Evolutionary conservation across 2,113 vertebrate genomes (phyloP), one percentile per base, ranked within the genome.

Genomic region (Mus pahari): DNA sequence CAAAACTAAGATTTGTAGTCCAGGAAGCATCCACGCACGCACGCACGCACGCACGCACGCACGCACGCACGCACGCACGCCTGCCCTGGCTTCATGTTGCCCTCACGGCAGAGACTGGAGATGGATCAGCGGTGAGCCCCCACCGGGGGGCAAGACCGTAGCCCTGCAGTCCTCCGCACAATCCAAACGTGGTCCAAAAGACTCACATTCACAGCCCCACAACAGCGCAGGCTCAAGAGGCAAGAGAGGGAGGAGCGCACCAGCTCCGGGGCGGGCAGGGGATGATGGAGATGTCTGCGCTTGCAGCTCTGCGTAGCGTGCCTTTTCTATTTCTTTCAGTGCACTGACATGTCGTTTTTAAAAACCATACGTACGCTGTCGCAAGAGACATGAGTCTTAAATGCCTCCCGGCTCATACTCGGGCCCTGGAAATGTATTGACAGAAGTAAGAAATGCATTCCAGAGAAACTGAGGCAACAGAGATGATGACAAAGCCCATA

Each of bases 401-500:
- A 78, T 48, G 31, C 0, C 7, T 4, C 48, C 74, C 17, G 10
- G 42, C 11, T 53, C 8, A 26, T 11, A 10, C 22, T 8, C 0
- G 1, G 31, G 24, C 10, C 16, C 45, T 31, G 48, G 45, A 16
- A 53, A 33, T 0, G 0, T 12, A 2, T 62, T 73, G 74, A 50
- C 16, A 58, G 39, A 71, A 90, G 20, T 55, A 26, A 90, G 36
- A 58, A 74, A 64, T 22, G 31, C 2, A 17, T 16, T 58, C 50
- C 73, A 68, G 82, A 74, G 58, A 77, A 78, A 92, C 36, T 1
- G 45, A 84, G 62, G 86, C 77, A 36, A 31, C 58, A 62, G 93
- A 73, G 64, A 50, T 16, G 26, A n/a, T 39, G 22, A 28, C 31
- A 62, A 84, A 68, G 89, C 55, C 55, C 60, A 86, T 3, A n/a